Evolutionary conservation across 2,113 vertebrate species (phyloP).

Genomic region (Coreoperca whiteheadi): DNA sequence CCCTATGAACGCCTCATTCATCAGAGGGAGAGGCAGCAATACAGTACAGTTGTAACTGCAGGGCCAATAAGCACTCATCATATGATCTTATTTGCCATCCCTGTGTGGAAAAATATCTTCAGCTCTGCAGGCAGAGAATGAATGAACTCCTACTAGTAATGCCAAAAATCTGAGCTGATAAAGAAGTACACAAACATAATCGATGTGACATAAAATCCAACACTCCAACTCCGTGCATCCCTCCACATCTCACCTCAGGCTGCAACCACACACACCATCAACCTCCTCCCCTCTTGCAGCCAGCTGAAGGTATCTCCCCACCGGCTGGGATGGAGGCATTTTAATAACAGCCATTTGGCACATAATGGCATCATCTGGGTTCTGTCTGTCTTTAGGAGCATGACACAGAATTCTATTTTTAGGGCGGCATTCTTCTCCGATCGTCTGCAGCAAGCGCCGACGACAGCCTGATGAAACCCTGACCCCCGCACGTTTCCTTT

Average conservation of each 20-base stretch:
- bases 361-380: conserved; percentile 60
- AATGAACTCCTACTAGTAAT: conserved; percentile 14
- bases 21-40: conserved; percentile 69
- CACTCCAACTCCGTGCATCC: background rate
- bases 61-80: conserved; percentile 74
- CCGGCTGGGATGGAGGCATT: conserved; percentile 55
- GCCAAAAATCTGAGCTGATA: conserved; percentile 35
- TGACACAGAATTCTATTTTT: conserved; percentile 78
- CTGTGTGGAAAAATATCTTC: conserved; percentile 67
- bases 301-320: conserved; percentile 44
- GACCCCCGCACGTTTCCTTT: conserved; percentile 67
- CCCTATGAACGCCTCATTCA: conserved; percentile 73
- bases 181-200: background rate
- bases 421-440: conserved; percentile 67
- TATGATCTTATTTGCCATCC: conserved; percentile 54
- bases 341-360: conserved; percentile 78
- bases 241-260: background rate
- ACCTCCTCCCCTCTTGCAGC: background rate
- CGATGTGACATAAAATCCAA: background rate
- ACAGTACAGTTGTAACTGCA: conserved; percentile 69
- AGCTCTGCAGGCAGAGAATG: conserved; percentile 22
- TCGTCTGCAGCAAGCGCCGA: conserved; percentile 53
- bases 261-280: background rate
- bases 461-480: conserved; percentile 73
- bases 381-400: conserved; percentile 58